Base-by-base conservation (phyloP, 2,888 invertebrate genomes). In the Phyllotreta striolata region DNA sequence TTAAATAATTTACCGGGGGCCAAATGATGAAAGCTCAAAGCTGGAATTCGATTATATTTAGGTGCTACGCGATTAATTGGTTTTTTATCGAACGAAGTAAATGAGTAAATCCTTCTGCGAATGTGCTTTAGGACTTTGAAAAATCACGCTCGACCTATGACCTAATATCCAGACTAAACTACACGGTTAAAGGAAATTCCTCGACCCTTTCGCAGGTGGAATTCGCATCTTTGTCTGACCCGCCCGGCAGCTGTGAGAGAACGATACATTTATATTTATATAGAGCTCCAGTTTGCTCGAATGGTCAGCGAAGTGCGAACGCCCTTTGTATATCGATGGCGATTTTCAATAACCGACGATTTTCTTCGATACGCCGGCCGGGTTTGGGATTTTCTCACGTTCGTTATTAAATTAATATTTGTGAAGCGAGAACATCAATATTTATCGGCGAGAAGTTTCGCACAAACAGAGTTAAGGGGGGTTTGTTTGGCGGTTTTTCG, bases 271-370 rank as follows among this genome's bases (percentile, higher is more conserved):
- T n/a, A n/a, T n/a, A n/a, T n/a, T n/a, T 44, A 10, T 44, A 44
- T 44, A 12, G 12, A 44, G 44, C 14, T 44, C n/a, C 44, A 44
- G 44, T 44, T 44, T 44, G 6, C 44, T 10, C 10, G 10, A n/a
- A 44, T 44, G 10, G 14, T 44, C 44, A 44, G 7, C 10, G 44
- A 14, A 44, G 44, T 44, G 44, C 10, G 44, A 44, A 41, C 10
- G 12, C 44, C 44, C 44, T 44, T 44, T 44, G 44, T 44, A 44
- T 41, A 41, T 41, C 41, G 41, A 41, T 6, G 2, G n/a, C 44
- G 10, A 44, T 44, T 44, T 44, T 12, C 44, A 44, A 44, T 10
- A 44, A 44, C 44, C 10, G 14, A 44, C 44, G 6, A n/a, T 44
- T 44, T 44, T 44, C 44, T 44, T 44, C 2, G 14, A 6, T 13